phyloP scores from a whole-genome alignment of 2,113 vertebrate species.

The Scalopus aquaticus region DNA sequence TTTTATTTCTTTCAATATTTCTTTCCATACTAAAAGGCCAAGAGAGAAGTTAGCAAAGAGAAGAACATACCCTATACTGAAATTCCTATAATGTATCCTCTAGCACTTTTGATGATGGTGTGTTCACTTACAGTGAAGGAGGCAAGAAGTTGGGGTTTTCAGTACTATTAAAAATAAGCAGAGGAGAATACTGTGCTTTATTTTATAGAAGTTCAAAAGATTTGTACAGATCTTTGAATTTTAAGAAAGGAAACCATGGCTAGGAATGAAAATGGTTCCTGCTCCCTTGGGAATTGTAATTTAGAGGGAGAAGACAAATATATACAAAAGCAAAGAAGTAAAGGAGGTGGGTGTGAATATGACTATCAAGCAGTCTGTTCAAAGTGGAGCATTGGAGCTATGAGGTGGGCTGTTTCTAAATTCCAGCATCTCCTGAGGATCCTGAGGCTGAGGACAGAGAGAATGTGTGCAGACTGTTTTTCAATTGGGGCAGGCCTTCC shows the following conservation, averaged over 20 bases:
- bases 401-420: slow-evolving; percentile 13
- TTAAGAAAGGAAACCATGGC: slow-evolving; percentile 8
- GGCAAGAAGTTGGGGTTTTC: neutral
- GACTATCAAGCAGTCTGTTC: neutral
- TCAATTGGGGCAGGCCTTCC: neutral
- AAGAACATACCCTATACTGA: neutral
- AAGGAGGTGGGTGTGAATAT: neutral
- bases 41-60: neutral
- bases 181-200: neutral
- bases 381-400: neutral
- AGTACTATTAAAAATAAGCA: slow-evolving; percentile 1
- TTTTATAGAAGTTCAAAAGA: neutral
- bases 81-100: neutral
- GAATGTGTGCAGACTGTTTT: neutral
- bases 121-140: neutral
- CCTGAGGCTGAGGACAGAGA: neutral
- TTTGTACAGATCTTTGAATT: neutral
- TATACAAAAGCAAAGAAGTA: neutral
- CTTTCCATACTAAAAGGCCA: neutral
- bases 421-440: neutral
- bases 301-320: neutral
- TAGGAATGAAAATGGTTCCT: slow-evolving; percentile 9
- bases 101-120: neutral
- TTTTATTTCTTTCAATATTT: slow-evolving; percentile 6
- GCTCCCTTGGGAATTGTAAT: neutral